These are phyloP conservation scores for Brachyopa scutellaris DNA, from an alignment of 2,888 invertebrate species.

Conservation along the genomic window DNA sequence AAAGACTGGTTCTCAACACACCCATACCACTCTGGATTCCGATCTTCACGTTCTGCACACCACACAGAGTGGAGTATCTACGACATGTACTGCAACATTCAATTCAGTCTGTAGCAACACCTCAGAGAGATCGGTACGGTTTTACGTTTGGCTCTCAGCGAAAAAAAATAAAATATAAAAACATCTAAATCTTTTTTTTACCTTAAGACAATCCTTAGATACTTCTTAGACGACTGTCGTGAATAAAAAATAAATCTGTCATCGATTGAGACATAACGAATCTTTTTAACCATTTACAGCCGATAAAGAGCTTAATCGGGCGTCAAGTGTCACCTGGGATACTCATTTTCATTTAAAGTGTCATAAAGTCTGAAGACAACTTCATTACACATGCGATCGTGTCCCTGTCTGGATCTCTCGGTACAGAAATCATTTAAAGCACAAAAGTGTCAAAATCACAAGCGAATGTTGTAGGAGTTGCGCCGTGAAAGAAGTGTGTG, in stretches of 20 bases:
- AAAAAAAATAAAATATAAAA: slow-evolving; percentile 8
- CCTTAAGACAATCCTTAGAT: neutral
- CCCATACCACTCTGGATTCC: slow-evolving; percentile 59
- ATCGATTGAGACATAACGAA: neutral
- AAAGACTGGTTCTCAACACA: slow-evolving; percentile 72
- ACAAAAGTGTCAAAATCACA: slow-evolving; percentile 29
- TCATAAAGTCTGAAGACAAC: slow-evolving; percentile 47
- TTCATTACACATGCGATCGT: slow-evolving; percentile 59
- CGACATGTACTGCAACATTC: slow-evolving; percentile 64
- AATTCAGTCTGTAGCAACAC: slow-evolving; percentile 71
- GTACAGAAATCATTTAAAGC: slow-evolving; percentile 13
- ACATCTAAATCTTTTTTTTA: neutral
- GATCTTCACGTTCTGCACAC: slow-evolving; percentile 56
- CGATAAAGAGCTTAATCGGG: slow-evolving; percentile 47
- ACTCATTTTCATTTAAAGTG: slow-evolving; percentile 58
- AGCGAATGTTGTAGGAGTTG: slow-evolving; percentile 49
- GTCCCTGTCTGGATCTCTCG: slow-evolving; percentile 40
- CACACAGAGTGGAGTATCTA: slow-evolving; percentile 63
- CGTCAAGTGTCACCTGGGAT: slow-evolving; percentile 27
- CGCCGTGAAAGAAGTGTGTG: slow-evolving; percentile 30
- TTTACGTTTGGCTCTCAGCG: slow-evolving; percentile 57
- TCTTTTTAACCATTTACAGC: neutral
- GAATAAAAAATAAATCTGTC: neutral
- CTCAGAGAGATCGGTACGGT: slow-evolving; percentile 70
- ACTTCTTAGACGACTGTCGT: slow-evolving; percentile 1